A percentile compares a stretch with the other conserved stretches of the same genome.
These are phyloP conservation scores for Coregonus sp. DNA, from an alignment of 2,797 vertebrate species.

Conservation along the genomic window DNA sequence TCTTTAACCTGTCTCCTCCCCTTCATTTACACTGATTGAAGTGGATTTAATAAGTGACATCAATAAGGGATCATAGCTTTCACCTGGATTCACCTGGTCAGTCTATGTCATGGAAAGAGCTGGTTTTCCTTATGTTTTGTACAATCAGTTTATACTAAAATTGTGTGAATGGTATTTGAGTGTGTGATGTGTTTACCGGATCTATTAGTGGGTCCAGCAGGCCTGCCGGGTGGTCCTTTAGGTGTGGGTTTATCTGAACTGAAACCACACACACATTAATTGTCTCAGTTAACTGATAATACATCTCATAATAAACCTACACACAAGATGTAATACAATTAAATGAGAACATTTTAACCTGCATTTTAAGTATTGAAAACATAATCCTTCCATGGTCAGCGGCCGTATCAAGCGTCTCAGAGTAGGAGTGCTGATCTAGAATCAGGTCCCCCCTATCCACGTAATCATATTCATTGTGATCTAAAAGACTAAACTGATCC, in stretches of 20 bases:
- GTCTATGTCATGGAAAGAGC: no score
- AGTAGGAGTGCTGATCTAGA: no score
- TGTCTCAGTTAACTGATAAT: not conserved
- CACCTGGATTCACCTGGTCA: no score
- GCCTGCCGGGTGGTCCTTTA: slow-evolving; percentile 71
- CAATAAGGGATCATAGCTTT: no score
- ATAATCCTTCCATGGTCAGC: not conserved
- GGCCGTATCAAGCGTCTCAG: no score
- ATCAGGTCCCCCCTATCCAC: no score
- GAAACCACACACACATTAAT: slow-evolving; percentile 42
- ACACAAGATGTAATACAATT: not conserved
- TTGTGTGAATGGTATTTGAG: not conserved
- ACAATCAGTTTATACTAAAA: no score
- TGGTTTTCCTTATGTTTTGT: no score
- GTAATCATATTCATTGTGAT: no score
- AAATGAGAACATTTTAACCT: not conserved
- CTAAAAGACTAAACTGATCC: not conserved
- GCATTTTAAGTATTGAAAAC: not conserved
- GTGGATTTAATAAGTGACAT: no score
- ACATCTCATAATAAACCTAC: not conserved
- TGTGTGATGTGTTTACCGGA: slow-evolving; percentile 62
- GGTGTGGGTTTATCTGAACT: slow-evolving; percentile 72
- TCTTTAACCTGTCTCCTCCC: no score
- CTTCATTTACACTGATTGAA: no score
- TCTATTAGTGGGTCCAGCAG: slow-evolving; percentile 60